Evolutionary conservation across 2,113 vertebrate genomes (phyloP).

Genomic region (Pimephales promelas): DNA sequence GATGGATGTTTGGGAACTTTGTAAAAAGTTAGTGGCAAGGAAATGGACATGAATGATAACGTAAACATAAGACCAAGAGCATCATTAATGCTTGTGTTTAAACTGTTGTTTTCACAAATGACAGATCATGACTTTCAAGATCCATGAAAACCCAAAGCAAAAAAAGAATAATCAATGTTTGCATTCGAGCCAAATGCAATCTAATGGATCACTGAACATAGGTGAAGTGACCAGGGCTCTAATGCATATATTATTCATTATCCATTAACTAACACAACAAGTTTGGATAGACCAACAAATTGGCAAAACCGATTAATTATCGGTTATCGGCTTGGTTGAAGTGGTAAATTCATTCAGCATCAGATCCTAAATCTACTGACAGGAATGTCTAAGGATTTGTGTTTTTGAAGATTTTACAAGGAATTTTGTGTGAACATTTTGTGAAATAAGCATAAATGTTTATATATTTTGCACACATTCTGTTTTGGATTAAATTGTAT

Average conservation of each 20-base stretch:
- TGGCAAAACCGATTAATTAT: neutral
- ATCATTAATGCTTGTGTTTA: neutral
- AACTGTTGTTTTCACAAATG: neutral
- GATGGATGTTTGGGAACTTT: constrained; percentile 5
- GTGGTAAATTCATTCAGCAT: neutral
- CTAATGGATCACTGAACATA: constrained; percentile 1
- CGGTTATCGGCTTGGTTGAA: neutral
- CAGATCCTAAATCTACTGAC: neutral
- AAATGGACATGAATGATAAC: constrained; percentile 25
- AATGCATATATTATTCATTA: neutral
- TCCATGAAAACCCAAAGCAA: neutral
- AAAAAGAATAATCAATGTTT: constrained; percentile 1
- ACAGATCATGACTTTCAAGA: neutral
- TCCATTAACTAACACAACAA: neutral
- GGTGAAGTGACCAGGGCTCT: neutral
- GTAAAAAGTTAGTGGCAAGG: neutral
- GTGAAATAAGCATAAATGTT: neutral
- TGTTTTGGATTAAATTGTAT: neutral
- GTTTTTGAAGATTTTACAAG: neutral
- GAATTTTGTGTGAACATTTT: neutral
- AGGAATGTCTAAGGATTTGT: neutral
- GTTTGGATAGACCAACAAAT: neutral
- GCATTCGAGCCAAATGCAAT: neutral
- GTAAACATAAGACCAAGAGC: constrained; percentile 1
- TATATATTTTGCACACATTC: neutral